These are phyloP conservation scores for Cassiopea andromeda DNA, from an alignment of 30 jellyfish, hydroid and myxozoan species.

Conservation along the genomic window DNA sequence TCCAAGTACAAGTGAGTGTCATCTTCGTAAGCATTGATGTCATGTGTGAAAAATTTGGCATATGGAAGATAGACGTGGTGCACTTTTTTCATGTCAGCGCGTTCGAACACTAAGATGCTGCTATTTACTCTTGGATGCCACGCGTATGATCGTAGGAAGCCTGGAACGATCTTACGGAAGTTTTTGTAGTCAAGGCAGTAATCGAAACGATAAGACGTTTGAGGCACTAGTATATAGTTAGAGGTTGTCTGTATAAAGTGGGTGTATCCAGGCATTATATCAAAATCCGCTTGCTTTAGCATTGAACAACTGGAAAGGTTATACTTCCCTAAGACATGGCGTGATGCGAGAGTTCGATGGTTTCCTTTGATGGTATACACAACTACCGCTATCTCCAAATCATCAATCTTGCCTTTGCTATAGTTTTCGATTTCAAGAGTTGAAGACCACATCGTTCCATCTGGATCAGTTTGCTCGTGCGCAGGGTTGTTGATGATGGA, in stretches of 20 bases:
- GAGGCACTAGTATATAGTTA: constrained; percentile 58
- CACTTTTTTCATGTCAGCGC: constrained; percentile 37
- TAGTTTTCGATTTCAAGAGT: constrained; percentile 45
- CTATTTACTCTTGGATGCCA: constrained; percentile 70
- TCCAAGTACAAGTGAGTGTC: constrained; percentile 58
- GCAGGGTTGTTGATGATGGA: constrained; percentile 45
- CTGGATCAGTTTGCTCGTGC: constrained; percentile 69
- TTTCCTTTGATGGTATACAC: constrained; percentile 55
- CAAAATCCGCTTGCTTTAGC: constrained; percentile 34
- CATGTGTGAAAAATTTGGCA: constrained; percentile 63
- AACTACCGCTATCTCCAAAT: constrained; percentile 54
- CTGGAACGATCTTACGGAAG: constrained; percentile 29
- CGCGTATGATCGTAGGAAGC: constrained; percentile 28
- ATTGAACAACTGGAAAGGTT: constrained; percentile 38
- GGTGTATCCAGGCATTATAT: constrained; percentile 70
- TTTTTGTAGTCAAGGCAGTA: constrained; percentile 40
- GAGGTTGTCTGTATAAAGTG: constrained; percentile 57
- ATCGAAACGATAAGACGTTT: constrained; percentile 61
- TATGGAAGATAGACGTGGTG: constrained; percentile 64
- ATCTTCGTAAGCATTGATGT: constrained; percentile 60
- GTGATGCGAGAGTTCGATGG: constrained; percentile 47
- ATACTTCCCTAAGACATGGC: constrained; percentile 64
- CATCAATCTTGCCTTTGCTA: constrained; percentile 1
- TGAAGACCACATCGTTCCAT: constrained; percentile 68
- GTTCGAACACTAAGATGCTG: constrained; percentile 65